These are phyloP conservation scores for Enteromius mattozi DNA, from an alignment of 2,797 vertebrate species.

Conservation along the genomic window DNA sequence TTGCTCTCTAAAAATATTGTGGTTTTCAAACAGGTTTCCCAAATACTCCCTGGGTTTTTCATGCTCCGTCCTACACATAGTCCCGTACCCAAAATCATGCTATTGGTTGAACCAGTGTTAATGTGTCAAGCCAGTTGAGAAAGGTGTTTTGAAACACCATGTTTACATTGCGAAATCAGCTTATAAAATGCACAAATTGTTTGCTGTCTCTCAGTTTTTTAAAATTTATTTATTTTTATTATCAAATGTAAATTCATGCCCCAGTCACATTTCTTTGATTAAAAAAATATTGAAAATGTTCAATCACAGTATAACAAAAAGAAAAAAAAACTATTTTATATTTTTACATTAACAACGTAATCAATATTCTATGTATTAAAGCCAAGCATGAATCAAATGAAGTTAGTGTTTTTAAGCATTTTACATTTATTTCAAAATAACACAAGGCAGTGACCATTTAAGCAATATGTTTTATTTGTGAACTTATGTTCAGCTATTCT, in stretches of 20 bases:
- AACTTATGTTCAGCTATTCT: too few species aligned
- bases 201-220: background rate
- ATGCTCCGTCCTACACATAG: background rate
- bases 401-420: background rate
- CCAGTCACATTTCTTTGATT: too few species aligned
- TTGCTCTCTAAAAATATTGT: background rate
- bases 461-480: too few species aligned
- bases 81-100: background rate
- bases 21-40: conserved; percentile 22
- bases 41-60: background rate
- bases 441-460: too few species aligned
- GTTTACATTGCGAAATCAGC: background rate
- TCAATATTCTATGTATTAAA: background rate
- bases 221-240: too few species aligned
- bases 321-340: too few species aligned
- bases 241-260: too few species aligned
- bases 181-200: background rate
- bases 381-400: background rate
- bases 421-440: background rate
- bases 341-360: too few species aligned
- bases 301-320: too few species aligned
- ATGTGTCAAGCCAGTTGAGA: background rate
- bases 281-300: too few species aligned
- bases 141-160: background rate
- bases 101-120: background rate